Evolutionary conservation across 2,888 invertebrate genomes (phyloP), one percentile per base, ranked within the genome.

Genomic region (Nesidiocoris tenuis): DNA sequence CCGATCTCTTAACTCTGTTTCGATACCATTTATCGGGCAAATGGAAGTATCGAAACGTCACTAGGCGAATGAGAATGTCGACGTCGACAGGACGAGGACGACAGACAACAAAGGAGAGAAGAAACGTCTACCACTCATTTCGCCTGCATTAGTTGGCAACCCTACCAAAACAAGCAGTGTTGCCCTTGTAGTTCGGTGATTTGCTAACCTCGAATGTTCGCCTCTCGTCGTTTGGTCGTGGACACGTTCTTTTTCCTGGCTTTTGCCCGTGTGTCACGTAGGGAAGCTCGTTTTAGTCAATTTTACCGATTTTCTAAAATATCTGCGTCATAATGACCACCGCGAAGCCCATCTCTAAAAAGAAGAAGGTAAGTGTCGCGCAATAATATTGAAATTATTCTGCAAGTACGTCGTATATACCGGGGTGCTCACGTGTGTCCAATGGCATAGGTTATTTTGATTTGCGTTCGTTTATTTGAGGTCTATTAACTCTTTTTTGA

Each of bases 281-380:
- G 39, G 39, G 39, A 7, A 39, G 39, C 39, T 3, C 12, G 39
- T 39, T 7, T 39, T 39, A 7, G 12, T 39, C 12, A 39, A 39
- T 22, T 24, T 24, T 17, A 0, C 65, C 39, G 1, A 65, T 25
- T 65, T 39, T 18, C 17, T 24, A 12, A 39, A 39, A 39, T 2
- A 25, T 18, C 2, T 25, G 17, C 12, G 19, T 16, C 12, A 67
- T 16, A n/a, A 67, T 67, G 67, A 55, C 67, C 21, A 67, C n/a
- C 21, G 67, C 67, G 3, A 67, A 67, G 17, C 67, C 67, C 12
- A 67, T 67, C 55, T 67, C 67, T 16, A 67, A 67, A 16, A 67
- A 67, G 67, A 67, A 67, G 67, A 67, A 67, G 67, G 67, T 67
- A 17, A 67, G 67, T 55, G 23, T 39, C 16, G 0, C 61, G 21